Conservation (phyloP, 2,797 vertebrate genomes). For the Karalla daura region DNA sequence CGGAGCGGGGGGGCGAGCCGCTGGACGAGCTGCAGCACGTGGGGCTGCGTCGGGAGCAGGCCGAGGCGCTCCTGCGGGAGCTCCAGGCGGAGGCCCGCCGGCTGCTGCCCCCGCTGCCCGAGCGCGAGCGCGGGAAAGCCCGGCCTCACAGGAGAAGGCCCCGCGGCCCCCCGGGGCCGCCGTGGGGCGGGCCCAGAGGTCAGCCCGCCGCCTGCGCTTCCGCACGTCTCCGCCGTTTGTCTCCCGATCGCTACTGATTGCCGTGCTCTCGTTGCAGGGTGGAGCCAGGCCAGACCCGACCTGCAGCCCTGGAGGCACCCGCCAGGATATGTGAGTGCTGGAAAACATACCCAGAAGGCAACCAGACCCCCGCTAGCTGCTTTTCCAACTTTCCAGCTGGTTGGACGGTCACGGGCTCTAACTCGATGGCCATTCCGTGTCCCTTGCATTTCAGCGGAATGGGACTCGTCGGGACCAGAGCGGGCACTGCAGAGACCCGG, state of each 20-base stretch:
- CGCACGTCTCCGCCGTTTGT: too few species aligned
- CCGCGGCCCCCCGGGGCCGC: conserved; percentile 7
- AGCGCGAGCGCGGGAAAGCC: conserved; percentile 80
- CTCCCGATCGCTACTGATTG: not conserved
- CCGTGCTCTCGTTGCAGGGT: conserved; percentile 71
- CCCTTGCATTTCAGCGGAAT: conserved; percentile 83
- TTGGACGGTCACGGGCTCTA: too few species aligned
- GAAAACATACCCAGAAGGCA: too few species aligned
- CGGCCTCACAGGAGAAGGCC: conserved; percentile 77
- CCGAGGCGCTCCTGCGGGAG: conserved; percentile 83
- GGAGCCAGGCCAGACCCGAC: conserved; percentile 72
- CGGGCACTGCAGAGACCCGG: conserved; percentile 74
- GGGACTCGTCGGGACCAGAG: conserved; percentile 81
- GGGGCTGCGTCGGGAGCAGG: conserved; percentile 86
- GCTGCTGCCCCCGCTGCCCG: conserved; percentile 85
- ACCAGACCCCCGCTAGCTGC: too few species aligned
- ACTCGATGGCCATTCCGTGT: too few species aligned
- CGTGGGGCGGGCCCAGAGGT: too few species aligned
- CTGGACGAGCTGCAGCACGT: conserved; percentile 88
- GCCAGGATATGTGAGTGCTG: conserved; percentile 82
- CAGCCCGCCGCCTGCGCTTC: too few species aligned
- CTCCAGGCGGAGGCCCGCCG: conserved; percentile 88
- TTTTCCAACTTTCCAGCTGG: too few species aligned
- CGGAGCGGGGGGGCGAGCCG: conserved; percentile 84
- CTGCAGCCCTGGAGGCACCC: conserved; percentile 83